phyloP scores from a whole-genome alignment of 2,888 invertebrate genomes.

The Odontothrips loti region DNA sequence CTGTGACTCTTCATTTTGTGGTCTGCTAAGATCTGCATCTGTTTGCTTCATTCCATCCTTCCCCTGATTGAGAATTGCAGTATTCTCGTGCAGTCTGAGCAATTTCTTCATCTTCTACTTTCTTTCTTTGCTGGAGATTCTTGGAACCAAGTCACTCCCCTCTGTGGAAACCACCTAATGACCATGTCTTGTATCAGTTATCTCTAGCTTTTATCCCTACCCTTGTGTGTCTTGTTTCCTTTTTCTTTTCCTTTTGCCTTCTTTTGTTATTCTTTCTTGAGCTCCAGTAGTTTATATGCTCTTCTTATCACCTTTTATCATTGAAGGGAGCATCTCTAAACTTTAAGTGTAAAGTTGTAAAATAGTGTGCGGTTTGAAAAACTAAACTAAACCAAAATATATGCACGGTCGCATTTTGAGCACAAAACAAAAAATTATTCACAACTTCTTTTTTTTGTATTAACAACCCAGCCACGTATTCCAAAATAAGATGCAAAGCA shows the following conservation, averaged over 20 bases:
- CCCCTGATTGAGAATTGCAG: too few species aligned
- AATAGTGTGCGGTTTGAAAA: too few species aligned
- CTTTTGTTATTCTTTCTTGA: neutral
- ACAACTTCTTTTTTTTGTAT: too few species aligned
- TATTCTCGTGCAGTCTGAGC: neutral
- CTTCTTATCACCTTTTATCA: neutral
- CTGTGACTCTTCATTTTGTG: too few species aligned
- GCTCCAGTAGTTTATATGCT: neutral
- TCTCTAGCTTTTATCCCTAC: neutral
- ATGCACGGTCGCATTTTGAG: too few species aligned
- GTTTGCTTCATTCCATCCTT: too few species aligned
- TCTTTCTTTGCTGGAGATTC: neutral
- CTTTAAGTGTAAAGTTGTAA: too few species aligned
- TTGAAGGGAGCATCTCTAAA: neutral
- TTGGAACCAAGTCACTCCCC: neutral
- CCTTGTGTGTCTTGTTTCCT: neutral
- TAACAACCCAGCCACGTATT: too few species aligned
- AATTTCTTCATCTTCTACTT: neutral
- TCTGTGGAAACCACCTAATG: neutral
- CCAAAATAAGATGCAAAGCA: too few species aligned
- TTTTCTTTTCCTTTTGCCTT: neutral
- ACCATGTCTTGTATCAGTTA: slow-evolving; percentile 2
- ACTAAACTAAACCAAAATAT: too few species aligned
- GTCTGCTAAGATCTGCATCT: too few species aligned
- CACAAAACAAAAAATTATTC: too few species aligned